Conservation (phyloP, 2,888 invertebrate genomes). For the Andrena flavipes region DNA sequence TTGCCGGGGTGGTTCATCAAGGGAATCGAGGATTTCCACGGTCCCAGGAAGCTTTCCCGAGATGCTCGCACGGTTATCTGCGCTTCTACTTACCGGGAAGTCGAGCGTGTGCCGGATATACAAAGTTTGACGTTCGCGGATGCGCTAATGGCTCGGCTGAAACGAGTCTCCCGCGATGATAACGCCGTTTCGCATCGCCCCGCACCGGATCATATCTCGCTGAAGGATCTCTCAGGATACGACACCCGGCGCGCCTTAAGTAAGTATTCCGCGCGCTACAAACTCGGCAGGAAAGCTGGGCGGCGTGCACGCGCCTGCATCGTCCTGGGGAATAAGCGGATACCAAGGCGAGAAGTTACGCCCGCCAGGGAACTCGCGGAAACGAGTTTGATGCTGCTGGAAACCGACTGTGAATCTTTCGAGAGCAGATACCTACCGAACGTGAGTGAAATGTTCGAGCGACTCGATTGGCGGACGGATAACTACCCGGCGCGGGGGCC, state of each 20-base stretch:
- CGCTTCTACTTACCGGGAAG: conserved; percentile 54
- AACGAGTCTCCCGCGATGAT: conserved; percentile 68
- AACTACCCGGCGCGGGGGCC: no score
- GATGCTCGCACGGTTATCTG: conserved; percentile 55
- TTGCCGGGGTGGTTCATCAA: conserved; percentile 32
- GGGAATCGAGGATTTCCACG: conserved; percentile 24
- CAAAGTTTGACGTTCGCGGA: conserved; percentile 70
- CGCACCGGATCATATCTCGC: conserved; percentile 66
- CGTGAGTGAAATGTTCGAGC: background rate
- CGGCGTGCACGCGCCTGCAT: background rate
- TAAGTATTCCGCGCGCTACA: conserved; percentile 49
- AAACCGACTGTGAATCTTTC: background rate
- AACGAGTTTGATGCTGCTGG: background rate
- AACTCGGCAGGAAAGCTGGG: conserved; percentile 21
- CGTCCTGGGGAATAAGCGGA: background rate
- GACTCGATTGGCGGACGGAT: no score
- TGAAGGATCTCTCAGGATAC: conserved; percentile 66
- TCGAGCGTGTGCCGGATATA: conserved; percentile 58
- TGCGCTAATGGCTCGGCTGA: conserved; percentile 69
- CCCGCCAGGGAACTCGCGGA: background rate
- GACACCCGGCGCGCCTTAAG: conserved; percentile 59
- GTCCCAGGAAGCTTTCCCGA: conserved; percentile 3
- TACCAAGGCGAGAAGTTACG: background rate
- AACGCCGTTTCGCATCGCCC: conserved; percentile 58
- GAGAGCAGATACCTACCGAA: background rate